Evolutionary conservation across 1,140 invertebrate species (phyloP), one percentile per base, ranked within the genome.

Genomic region (Drosophila seguyi): DNA sequence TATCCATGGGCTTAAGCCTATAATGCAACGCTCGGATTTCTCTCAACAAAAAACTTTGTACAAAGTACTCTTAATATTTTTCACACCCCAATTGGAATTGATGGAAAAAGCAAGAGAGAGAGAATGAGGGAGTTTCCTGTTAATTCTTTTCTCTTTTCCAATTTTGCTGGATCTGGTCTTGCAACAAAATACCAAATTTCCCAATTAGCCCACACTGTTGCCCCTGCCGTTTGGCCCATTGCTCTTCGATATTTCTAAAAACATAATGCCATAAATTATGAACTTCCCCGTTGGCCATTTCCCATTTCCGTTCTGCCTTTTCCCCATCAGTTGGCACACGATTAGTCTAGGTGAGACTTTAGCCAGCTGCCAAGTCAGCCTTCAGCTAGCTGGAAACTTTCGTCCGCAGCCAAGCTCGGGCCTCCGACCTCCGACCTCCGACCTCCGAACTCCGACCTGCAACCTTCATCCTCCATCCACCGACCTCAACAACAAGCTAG

Each of bases 401-500:
- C 34, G 20, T 14, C 22, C 16, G 27, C 47, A 29, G 10, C 47
- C 47, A 31, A 2, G n/a, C 47, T 18, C 11, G 31, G 31, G 31
- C 31, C 10, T 34, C 34, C 34, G 34, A 36, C 31, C 31, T 34
- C 4, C 50, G 14, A 22, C 8, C 41, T 7, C 48, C 8, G 5
- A 16, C 34, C n/a, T 38, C 5, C 7, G 14, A 22, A 4, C 41
- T 7, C 48, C 8, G 5, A 16, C 34, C n/a, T 38, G 3, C 7
- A 10, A 6, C 16, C 29, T 47, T 4, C 4, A 20, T 14, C n/a
- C 39, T 16, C 62, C 7, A 2, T n/a, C 57, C 18, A 27, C 3
- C n/a, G 44, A 71, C 75, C 75, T 65, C 75, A 72, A 79, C 67
- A 79, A 79, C 75, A 79, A 79, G 67, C 66, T 73, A 72, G 75